Conservation (phyloP, 2,888 invertebrate species). For the Meandrusa payeni region DNA sequence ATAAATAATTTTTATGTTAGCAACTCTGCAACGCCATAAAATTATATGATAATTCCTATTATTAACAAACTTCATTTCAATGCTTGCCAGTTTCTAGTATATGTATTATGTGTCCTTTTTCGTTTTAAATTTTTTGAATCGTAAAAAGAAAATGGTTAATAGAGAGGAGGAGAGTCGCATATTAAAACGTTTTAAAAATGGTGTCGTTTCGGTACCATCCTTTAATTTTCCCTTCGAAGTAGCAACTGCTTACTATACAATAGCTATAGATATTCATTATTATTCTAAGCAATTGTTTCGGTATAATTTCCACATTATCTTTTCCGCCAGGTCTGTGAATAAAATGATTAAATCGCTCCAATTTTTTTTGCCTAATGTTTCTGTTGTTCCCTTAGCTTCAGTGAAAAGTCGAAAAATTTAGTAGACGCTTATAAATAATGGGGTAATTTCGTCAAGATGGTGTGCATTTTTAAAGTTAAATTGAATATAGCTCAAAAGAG, state of each 20-base stretch:
- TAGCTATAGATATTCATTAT: conserved; percentile 56
- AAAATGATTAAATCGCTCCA: conserved; percentile 65
- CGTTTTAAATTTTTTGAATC: too few relatives aligned
- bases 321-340: conserved; percentile 56
- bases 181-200: conserved; percentile 5
- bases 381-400: conserved; percentile 30
- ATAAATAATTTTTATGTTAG: too few relatives aligned
- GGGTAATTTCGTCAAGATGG: conserved; percentile 27
- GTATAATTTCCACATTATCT: conserved; percentile 68
- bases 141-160: neutral
- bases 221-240: conserved; percentile 13
- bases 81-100: too few relatives aligned
- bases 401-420: conserved; percentile 31
- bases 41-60: too few relatives aligned
- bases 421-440: conserved; percentile 30
- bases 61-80: too few relatives aligned
- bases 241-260: conserved; percentile 17
- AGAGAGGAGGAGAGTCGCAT: neutral
- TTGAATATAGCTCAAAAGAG: conserved; percentile 16
- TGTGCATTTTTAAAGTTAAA: conserved; percentile 27
- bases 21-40: too few relatives aligned
- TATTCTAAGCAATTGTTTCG: conserved; percentile 62
- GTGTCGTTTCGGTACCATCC: neutral
- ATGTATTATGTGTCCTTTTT: too few relatives aligned
- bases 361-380: conserved; percentile 42